phyloP scores from a whole-genome alignment of 23 tunicate genomes.

The Halocynthia aurantium region DNA sequence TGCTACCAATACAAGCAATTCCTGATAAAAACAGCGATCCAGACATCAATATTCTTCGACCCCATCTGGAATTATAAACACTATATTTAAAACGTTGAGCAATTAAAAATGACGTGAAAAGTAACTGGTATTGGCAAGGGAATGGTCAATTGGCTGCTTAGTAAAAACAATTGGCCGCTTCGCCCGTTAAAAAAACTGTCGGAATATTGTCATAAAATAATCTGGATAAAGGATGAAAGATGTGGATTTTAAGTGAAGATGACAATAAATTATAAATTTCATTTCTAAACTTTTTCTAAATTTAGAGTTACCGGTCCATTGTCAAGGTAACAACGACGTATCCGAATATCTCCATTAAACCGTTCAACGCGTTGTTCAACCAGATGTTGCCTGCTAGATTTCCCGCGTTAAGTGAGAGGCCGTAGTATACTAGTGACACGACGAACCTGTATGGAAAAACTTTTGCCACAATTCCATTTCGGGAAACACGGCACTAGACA shows the following conservation, averaged over 20 bases:
- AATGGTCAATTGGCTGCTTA: no score
- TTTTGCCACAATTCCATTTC: not conserved
- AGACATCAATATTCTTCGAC: conserved; percentile 41
- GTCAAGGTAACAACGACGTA: conserved; percentile 55
- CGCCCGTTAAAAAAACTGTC: not conserved
- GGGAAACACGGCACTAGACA: no score
- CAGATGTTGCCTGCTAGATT: conserved; percentile 65
- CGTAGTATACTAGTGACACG: conserved; percentile 77
- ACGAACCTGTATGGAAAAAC: conserved; percentile 59
- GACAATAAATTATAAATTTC: not conserved
- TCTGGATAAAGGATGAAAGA: not conserved
- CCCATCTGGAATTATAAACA: conserved; percentile 28
- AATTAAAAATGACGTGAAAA: no score
- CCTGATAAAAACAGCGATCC: conserved; percentile 62
- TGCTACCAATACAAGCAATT: conserved; percentile 73
- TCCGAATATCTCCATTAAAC: conserved; percentile 60
- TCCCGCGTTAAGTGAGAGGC: conserved; percentile 86
- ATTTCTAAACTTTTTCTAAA: not conserved
- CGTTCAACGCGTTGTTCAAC: conserved; percentile 77
- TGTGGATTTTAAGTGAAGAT: not conserved
- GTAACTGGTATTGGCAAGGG: no score
- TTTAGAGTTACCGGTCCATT: conserved; percentile 55
- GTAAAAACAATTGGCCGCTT: not conserved
- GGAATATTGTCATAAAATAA: no score
- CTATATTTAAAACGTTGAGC: not conserved